These are phyloP conservation scores for Daboia siamensis DNA, from an alignment of 2,113 vertebrate species.

Conservation along the genomic window DNA sequence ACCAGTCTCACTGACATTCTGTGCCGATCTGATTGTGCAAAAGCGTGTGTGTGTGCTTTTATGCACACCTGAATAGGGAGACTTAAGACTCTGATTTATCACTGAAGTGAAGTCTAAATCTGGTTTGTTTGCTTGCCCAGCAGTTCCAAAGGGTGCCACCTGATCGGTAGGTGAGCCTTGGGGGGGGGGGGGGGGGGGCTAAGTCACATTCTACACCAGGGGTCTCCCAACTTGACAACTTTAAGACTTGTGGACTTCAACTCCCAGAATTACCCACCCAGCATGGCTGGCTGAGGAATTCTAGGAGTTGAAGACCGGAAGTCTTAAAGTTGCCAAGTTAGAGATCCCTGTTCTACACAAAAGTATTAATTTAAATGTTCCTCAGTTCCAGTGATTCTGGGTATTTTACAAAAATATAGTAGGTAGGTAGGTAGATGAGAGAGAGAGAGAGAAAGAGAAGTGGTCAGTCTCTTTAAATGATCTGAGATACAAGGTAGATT, in stretches of 20 bases:
- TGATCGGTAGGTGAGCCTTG: neutral
- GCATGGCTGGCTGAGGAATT: no score
- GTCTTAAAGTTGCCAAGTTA: neutral
- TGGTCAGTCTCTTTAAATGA: neutral
- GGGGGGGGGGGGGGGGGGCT: no score
- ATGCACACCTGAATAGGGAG: neutral
- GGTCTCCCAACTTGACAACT: no score
- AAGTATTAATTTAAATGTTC: neutral
- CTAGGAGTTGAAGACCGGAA: neutral
- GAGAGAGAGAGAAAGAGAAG: no score
- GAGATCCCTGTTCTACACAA: neutral
- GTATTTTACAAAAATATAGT: neutral
- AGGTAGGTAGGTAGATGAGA: no score
- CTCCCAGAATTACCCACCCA: no score
- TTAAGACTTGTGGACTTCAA: no score
- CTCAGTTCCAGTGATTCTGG: neutral
- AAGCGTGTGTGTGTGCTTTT: neutral
- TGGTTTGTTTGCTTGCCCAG: neutral
- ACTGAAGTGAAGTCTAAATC: neutral
- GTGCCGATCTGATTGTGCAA: neutral
- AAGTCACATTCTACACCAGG: neutral
- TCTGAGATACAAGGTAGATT: neutral
- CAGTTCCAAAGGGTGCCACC: neutral
- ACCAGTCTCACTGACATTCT: neutral
- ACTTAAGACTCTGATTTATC: neutral